Base-by-base conservation (phyloP, 2,797 vertebrate species). In the Notolepis coatsorum region DNA sequence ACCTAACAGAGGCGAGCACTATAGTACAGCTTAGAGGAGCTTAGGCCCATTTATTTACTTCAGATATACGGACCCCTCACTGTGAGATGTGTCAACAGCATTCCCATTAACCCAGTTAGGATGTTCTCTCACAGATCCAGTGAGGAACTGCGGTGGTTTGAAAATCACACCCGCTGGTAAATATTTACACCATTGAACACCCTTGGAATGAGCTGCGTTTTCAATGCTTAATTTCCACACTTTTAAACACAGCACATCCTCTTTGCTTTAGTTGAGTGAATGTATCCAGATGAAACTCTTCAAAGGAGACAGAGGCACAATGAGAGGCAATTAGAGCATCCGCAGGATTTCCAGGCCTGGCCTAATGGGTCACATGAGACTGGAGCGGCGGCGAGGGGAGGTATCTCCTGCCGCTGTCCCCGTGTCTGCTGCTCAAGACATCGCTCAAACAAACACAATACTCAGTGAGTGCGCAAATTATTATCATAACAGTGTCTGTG, bases 241-340 rank as follows among this genome's bases (percentile, higher is more conserved):
- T 71, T 15, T 41, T 60, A 42, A 31, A 9, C 37, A 31, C 2
- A 33, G 25, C 33, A 9, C 20, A 50, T 65, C 61, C 42, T 45
- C 28, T 21, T 56, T 61, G 42, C 59, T 57, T 76, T 15, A 39
- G 45, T 8, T 39, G 52, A 73, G n/a, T 50, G 55, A 67, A 24
- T 64, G 65, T 60, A 71, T 63, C 74, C 73, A 82, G 56, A 81
- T 84, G 39, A 61, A 83, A 62, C 51, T 73, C 67, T 65, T 47
- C 72, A 73, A 80, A 85, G 65, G 74, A 53, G 71, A 79, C 43
- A 61, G n/a, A n/a, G n/a, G 42, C 71, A 57, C 61, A 61, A 69
- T 52, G 41, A 71, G 68, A 81, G 79, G 74, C 86, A 88, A 85
- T 89, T 87, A 87, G 73, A 88, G 71, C 77, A 81, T 78, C 81